phyloP scores from a whole-genome alignment of 1,140 invertebrate species.

The Heliconius himera region DNA sequence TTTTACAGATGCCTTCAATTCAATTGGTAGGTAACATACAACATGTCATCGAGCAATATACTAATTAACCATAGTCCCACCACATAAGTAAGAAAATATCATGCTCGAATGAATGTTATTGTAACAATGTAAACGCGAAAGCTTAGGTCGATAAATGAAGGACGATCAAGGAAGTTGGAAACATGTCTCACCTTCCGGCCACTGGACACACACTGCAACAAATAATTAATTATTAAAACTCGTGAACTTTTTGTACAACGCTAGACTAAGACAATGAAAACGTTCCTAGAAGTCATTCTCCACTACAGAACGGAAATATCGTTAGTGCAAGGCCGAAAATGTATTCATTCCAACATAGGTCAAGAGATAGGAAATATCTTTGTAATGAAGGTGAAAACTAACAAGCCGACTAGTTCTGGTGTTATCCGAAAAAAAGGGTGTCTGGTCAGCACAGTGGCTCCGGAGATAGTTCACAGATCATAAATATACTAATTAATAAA shows the following conservation, averaged over 20 bases:
- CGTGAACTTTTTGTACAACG: background rate
- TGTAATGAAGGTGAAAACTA: slow-evolving; percentile 58
- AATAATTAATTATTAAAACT: slow-evolving; percentile 49
- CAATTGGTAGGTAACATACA: slow-evolving; percentile 60
- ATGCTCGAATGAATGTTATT: slow-evolving; percentile 77
- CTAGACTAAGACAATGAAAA: slow-evolving; percentile 66
- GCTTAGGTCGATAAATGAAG: slow-evolving; percentile 59
- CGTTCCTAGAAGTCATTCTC: slow-evolving; percentile 74
- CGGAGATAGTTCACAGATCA: slow-evolving; percentile 59
- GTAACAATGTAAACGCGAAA: slow-evolving; percentile 73
- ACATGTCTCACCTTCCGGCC: slow-evolving; percentile 89
- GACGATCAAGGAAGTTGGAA: slow-evolving; percentile 44
- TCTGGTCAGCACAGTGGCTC: slow-evolving; percentile 53
- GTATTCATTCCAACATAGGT: slow-evolving; percentile 69
- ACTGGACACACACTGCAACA: slow-evolving; percentile 93
- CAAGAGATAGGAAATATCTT: slow-evolving; percentile 54
- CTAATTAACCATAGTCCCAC: slow-evolving; percentile 73
- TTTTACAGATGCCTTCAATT: slow-evolving; percentile 64
- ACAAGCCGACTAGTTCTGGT: slow-evolving; percentile 67
- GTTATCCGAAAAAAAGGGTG: slow-evolving; percentile 53
- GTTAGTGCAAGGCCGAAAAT: slow-evolving; percentile 67
- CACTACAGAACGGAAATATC: slow-evolving; percentile 68
- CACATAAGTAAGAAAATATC: slow-evolving; percentile 73
- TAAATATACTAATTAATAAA: slow-evolving; percentile 2
- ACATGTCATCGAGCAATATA: slow-evolving; percentile 67